A percentile compares a stretch with the other conserved stretches of the same genome.
phyloP scores from a whole-genome alignment of 2,888 invertebrate genomes.

The Cheiracanthium punctorium region DNA sequence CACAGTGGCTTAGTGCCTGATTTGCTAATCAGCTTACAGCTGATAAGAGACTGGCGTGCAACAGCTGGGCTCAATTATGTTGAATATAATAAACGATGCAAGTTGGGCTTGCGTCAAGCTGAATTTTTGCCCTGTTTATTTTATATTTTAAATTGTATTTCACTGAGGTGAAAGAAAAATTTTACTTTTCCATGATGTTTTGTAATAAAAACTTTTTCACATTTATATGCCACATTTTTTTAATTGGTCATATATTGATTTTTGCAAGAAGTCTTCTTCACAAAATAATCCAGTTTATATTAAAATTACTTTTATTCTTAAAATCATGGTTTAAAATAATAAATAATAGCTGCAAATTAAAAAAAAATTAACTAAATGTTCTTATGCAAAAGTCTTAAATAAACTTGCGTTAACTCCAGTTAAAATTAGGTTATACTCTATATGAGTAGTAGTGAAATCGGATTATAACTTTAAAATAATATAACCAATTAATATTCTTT shows the following conservation, averaged over 20 bases:
- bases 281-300: too few relatives aligned
- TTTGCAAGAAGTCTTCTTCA: too few relatives aligned
- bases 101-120: constrained; percentile 56
- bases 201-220: constrained; percentile 63
- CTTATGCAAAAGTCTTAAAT: too few relatives aligned
- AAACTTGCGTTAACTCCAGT: too few relatives aligned
- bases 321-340: too few relatives aligned
- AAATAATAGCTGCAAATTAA: too few relatives aligned
- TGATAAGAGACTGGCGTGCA: constrained; percentile 39
- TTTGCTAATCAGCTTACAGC: constrained; percentile 30
- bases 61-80: constrained; percentile 67
- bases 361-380: too few relatives aligned
- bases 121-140: constrained; percentile 62
- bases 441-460: too few relatives aligned
- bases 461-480: too few relatives aligned
- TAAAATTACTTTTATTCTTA: too few relatives aligned
- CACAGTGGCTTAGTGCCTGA: constrained; percentile 56
- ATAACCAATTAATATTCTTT: too few relatives aligned
- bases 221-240: constrained; percentile 26
- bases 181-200: constrained; percentile 60
- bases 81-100: constrained; percentile 65
- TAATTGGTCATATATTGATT: not conserved
- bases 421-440: too few relatives aligned
- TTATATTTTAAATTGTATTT: constrained; percentile 58
- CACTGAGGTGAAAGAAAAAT: constrained; percentile 41